Evolutionary conservation across 2,888 invertebrate genomes (phyloP).

Genomic region (Dryomyza anilis): DNA sequence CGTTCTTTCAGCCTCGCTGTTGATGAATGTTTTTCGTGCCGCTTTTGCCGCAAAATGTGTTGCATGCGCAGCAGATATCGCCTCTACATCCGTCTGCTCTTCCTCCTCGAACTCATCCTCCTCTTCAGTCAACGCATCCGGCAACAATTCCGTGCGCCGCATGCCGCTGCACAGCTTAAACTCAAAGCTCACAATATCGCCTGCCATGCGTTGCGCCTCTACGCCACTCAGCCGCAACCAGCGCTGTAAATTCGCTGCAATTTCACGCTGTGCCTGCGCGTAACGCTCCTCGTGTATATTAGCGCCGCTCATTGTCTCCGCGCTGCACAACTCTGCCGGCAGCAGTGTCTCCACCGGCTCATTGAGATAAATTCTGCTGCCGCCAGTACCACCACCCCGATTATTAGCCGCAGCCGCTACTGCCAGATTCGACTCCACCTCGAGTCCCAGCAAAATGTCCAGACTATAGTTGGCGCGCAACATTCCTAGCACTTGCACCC

Average conservation of each 20-base stretch:
- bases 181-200: constrained; percentile 52
- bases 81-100: background rate
- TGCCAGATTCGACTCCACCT: constrained; percentile 47
- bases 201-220: constrained; percentile 45
- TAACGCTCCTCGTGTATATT: constrained; percentile 40
- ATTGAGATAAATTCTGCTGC: constrained; percentile 47
- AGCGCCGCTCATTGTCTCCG: constrained; percentile 32
- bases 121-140: background rate
- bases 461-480: constrained; percentile 48
- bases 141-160: constrained; percentile 38
- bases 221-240: constrained; percentile 48
- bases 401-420: constrained; percentile 33
- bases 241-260: constrained; percentile 45
- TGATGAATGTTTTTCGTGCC: too few species aligned
- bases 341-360: constrained; percentile 50
- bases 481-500: constrained; percentile 47
- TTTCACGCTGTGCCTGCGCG: constrained; percentile 42
- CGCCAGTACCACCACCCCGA: constrained; percentile 41
- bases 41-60: too few species aligned
- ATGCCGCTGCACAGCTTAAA: constrained; percentile 49
- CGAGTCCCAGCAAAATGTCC: constrained; percentile 53
- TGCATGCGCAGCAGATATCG: constrained; percentile 8
- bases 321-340: constrained; percentile 46
- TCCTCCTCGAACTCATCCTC: background rate
- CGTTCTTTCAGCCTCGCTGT: too few species aligned